Base-by-base conservation (phyloP, 2,113 vertebrate species). In the Artemisiospiza belli region DNA sequence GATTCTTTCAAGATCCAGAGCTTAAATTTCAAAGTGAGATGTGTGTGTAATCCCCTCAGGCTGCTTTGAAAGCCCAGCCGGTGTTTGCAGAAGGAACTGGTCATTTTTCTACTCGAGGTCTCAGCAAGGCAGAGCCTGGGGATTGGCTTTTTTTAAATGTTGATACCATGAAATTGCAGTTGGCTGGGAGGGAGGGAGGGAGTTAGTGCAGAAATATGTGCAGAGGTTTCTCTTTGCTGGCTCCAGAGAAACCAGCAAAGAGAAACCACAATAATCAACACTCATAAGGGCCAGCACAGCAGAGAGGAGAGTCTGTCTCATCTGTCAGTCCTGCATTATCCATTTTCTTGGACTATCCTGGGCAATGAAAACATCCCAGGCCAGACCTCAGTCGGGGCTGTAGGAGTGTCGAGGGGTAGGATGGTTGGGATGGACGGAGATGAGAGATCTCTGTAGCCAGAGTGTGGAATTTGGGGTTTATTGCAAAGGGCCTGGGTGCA, bases 11-110 rank as follows among this genome's bases (percentile, higher is more conserved):
- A 76, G 87, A 63, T 15, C 39, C 75, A 69, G 72, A 85, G 87
- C 55, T 95, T 70, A 37, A 83, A 88, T 95, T 91, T 95, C 90
- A 74, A 85, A 89, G 92, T 16, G 49, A 91, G 74, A 73, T 35
- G 35, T 64, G 78, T 76, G 51, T 0, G 27, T 12, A 87, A 85
- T 91, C 92, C 89, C 86, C 87, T 20, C 58, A 2, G 82, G 89
- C 70, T 91, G 74, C 87, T 79, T 22, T 75, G 81, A 82, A 92
- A 92, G 22, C 89, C 87, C 84, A 90, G 91, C 35, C 24, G 3
- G 62, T 75, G 82, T 90, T 95, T 92, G 72, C 59, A 94, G 87
- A 91, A 75, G 67, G 75, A 93, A 25, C 68, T 15, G 76, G 82
- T 81, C 90, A 84, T 88, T 96, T 95, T 62, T 83, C 74, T 73